A percentile compares a stretch with the other conserved stretches of the same genome.
Evolutionary conservation across 2,113 vertebrate genomes (phyloP).

Genomic region (Athene noctua): DNA sequence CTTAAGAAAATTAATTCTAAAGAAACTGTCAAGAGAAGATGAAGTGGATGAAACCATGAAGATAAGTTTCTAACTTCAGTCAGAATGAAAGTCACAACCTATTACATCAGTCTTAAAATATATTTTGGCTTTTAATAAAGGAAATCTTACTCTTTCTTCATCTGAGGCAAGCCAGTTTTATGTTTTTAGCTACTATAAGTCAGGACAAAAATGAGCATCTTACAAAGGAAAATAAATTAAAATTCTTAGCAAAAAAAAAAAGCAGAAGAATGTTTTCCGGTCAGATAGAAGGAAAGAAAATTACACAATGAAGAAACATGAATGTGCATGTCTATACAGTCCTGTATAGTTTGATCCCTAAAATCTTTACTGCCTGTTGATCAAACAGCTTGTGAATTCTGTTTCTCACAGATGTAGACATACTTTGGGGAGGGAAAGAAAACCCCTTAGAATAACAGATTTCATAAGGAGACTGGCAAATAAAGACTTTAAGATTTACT

Average conservation of each 20-base stretch:
- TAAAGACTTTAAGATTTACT: not conserved
- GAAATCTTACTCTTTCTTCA: not conserved
- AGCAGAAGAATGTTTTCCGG: not conserved
- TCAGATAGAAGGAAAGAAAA: not conserved
- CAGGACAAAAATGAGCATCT: not conserved
- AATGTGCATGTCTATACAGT: accelerated
- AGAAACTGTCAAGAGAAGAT: constrained; percentile 32
- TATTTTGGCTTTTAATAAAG: not conserved
- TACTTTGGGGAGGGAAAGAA: not conserved
- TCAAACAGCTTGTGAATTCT: not conserved
- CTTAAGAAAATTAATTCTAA: constrained; percentile 65
- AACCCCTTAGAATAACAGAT: not conserved
- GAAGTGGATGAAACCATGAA: constrained; percentile 63
- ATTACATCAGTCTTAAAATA: not conserved
- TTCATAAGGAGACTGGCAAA: not conserved
- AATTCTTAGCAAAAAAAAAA: not conserved
- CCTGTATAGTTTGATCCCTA: not conserved
- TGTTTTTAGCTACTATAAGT: not conserved
- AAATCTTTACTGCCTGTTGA: not conserved
- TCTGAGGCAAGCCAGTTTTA: not conserved
- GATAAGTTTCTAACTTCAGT: constrained; percentile 12
- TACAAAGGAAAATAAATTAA: not conserved
- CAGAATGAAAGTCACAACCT: not conserved
- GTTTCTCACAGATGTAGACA: not conserved
- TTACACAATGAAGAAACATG: not conserved